Evolutionary conservation across 2,113 vertebrate species (phyloP), one percentile per base, ranked within the genome.

Genomic region (Lota lota): DNA sequence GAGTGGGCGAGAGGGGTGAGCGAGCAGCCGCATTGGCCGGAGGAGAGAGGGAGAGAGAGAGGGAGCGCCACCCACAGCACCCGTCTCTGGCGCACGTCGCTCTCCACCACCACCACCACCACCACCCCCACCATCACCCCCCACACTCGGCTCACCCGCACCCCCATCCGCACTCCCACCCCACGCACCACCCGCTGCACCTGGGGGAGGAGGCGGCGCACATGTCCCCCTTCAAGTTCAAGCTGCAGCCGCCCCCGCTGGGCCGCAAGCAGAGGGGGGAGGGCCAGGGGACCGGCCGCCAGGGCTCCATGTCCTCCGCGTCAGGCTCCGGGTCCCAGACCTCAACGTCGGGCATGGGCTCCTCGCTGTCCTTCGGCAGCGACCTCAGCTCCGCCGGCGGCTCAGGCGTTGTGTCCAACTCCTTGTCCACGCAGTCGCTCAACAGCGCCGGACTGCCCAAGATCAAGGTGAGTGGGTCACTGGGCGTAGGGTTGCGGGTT

Each of bases 191-290:
- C 79, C 72, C 89, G 0, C 85, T 90, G n/a, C 90, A 91, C 79
- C 78, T 90, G 64, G 76, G 87, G 0, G 91, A 92, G 71, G 92
- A 93, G 70, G 77, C 88, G 51, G 62, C 87, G 22, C 85, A 93
- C 90, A 83, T 93, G 50, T 92, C 92, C 21, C 91, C 94, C 18
- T 96, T 95, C 87, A 95, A 97, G 86, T 97, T 97, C 86, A 96
- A 97, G 88, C 91, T 97, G 76, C 95, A 97, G 89, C 95, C 95
- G 0, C 95, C 95, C 0, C 95, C 95, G 0, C 88, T 93, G 40
- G 95, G 95, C 61, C 88, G 93, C 47, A 94, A 94, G 77, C 93
- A 95, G 64, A 85, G 94, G 4, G 94, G 93, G 5, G 94, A 95
- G 0, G 85, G 84, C 61, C 91, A 88, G 68, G 67, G 69, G 17